Conservation (phyloP, 2,113 vertebrate species). For the Lucifuga dentata region DNA sequence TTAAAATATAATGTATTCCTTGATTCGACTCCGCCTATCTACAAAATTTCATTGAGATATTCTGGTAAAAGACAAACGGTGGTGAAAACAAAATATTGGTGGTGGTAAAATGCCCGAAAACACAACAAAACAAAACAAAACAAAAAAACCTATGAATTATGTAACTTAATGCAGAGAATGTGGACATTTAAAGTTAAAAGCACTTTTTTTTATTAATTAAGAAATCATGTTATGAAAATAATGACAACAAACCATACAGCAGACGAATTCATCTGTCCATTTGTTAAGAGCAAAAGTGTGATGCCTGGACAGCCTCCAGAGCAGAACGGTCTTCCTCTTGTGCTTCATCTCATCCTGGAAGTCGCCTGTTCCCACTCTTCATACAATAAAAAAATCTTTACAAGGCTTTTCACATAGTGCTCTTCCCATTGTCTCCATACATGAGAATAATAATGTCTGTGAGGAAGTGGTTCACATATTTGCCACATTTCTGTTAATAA, state of each 20-base stretch:
- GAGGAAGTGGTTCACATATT: constrained; percentile 65
- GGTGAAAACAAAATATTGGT: too few relatives aligned
- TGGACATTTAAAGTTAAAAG: constrained; percentile 68
- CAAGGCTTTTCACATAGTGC: constrained; percentile 40
- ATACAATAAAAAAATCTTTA: constrained; percentile 80
- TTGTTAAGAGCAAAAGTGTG: constrained; percentile 47
- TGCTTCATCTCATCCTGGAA: constrained; percentile 45
- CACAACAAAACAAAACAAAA: too few relatives aligned
- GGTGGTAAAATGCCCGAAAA: too few relatives aligned
- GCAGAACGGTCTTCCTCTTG: constrained; percentile 42
- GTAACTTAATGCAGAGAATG: not conserved
- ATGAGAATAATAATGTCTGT: constrained; percentile 44
- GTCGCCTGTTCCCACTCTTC: constrained; percentile 51
- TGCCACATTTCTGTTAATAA: constrained; percentile 81
- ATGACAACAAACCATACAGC: constrained; percentile 72
- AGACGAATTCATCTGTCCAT: constrained; percentile 67
- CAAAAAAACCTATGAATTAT: too few relatives aligned
- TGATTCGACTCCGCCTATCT: too few relatives aligned
- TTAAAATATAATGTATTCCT: too few relatives aligned
- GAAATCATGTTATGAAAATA: constrained; percentile 84
- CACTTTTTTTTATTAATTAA: constrained; percentile 79
- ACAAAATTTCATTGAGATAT: too few relatives aligned
- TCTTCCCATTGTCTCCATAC: constrained; percentile 43
- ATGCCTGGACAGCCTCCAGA: constrained; percentile 33
- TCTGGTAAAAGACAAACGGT: too few relatives aligned